Percentiles rank a stretch among this genome's conserved stretches.
Evolutionary conservation across 2,113 vertebrate species (phyloP).

Genomic region (Apodemus speciosus): DNA sequence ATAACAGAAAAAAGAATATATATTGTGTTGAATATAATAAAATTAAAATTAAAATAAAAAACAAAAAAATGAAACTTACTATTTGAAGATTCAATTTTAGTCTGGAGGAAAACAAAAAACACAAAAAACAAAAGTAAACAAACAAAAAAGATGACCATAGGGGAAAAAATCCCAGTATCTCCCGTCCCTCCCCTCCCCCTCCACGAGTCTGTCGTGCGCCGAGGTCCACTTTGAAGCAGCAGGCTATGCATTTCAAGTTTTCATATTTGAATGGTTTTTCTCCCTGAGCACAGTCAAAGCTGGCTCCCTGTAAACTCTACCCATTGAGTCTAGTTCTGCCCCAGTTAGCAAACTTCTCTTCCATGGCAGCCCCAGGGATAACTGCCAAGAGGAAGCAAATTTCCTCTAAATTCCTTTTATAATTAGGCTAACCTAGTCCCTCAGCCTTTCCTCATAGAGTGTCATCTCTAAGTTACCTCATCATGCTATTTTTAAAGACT

Average conservation of each 20-base stretch:
- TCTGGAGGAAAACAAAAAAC: constrained; percentile 24
- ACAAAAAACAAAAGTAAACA: not conserved
- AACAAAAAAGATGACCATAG: too few relatives aligned
- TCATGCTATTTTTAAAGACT: constrained; percentile 44
- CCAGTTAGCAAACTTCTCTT: constrained; percentile 65
- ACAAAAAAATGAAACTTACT: not conserved
- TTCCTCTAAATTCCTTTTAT: constrained; percentile 54
- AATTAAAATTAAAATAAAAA: too few relatives aligned
- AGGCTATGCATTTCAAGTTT: constrained; percentile 4
- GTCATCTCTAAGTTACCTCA: constrained; percentile 47
- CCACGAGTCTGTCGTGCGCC: not conserved
- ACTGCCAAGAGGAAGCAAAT: constrained; percentile 39
- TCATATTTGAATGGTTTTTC: constrained; percentile 54
- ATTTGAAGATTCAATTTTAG: not conserved
- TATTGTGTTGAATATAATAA: too few relatives aligned
- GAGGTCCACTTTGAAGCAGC: not conserved
- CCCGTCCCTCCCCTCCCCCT: not conserved
- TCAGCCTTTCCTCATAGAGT: constrained; percentile 5
- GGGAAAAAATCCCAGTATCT: not conserved
- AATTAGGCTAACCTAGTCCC: constrained; percentile 45
- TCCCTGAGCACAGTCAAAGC: constrained; percentile 32
- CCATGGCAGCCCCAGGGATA: constrained; percentile 49
- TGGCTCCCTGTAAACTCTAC: constrained; percentile 34
- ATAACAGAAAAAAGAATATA: too few relatives aligned
- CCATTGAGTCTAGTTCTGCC: constrained; percentile 49